These are phyloP conservation scores for Chascanopsetta lugubris DNA, from an alignment of 2,113 vertebrate genomes.

Conservation along the genomic window DNA sequence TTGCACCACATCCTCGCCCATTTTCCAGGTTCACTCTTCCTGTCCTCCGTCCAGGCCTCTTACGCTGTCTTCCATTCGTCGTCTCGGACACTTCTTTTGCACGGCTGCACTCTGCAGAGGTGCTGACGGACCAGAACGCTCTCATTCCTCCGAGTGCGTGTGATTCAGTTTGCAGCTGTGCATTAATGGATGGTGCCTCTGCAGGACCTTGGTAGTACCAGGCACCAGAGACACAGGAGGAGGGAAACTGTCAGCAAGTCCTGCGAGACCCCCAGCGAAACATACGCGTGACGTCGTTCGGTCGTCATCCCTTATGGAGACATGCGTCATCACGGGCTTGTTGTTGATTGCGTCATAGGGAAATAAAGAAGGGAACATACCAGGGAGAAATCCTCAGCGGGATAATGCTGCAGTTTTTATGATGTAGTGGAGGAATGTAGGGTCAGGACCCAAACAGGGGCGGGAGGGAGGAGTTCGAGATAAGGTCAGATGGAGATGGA, in stretches of 20 bases:
- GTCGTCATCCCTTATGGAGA: neutral
- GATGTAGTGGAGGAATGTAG: neutral
- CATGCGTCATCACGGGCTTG: neutral
- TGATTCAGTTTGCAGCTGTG: constrained; percentile 32
- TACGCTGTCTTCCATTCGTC: constrained; percentile 4
- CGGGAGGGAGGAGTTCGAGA: constrained; percentile 16
- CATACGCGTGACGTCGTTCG: too few relatives aligned
- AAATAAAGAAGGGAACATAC: neutral
- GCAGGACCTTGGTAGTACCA: neutral
- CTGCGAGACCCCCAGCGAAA: too few relatives aligned
- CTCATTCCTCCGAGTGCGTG: constrained; percentile 8
- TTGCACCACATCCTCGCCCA: constrained; percentile 5
- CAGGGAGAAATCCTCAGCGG: neutral
- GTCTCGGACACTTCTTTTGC: constrained; percentile 3
- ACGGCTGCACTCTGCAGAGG: neutral
- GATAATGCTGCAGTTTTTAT: neutral
- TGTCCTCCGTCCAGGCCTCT: neutral
- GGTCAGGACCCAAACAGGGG: neutral
- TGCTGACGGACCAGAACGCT: constrained; percentile 24
- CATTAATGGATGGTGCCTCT: constrained; percentile 11
- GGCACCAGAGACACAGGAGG: neutral
- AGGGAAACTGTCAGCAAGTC: constrained; percentile 16
- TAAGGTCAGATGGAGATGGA: neutral
- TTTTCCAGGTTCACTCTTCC: constrained; percentile 31
- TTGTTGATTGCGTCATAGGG: neutral